Evolutionary conservation across 2,113 vertebrate genomes (phyloP).

Genomic region (Notothenia coriiceps): DNA sequence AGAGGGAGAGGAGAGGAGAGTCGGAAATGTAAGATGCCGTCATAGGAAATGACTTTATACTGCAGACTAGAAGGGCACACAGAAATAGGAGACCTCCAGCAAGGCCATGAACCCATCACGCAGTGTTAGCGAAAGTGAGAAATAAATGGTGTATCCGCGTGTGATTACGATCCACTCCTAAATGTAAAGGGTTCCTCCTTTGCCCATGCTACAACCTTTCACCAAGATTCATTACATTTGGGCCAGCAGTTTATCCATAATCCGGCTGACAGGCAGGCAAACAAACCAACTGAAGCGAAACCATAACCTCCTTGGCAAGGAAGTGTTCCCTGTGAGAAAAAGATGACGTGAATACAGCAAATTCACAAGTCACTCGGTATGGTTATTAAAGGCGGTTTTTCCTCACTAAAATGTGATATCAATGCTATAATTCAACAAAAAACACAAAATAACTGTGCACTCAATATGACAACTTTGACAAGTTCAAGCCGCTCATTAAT

Average conservation of each 20-base stretch:
- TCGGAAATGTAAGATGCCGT: neutral
- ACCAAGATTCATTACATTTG: too few species aligned
- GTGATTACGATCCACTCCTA: too few species aligned
- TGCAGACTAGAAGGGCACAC: neutral
- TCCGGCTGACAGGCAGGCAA: too few species aligned
- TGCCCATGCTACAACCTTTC: too few species aligned
- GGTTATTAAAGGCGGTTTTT: neutral
- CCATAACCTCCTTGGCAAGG: too few species aligned
- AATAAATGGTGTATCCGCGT: too few species aligned
- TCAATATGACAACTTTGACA: constrained; percentile 4
- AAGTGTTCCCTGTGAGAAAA: neutral
- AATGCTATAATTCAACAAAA: neutral
- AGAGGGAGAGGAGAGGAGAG: neutral
- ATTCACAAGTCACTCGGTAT: neutral
- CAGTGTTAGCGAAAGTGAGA: too few species aligned
- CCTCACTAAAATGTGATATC: constrained; percentile 2
- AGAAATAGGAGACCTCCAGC: too few species aligned
- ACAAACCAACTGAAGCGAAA: too few species aligned
- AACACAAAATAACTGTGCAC: neutral
- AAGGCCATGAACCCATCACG: too few species aligned
- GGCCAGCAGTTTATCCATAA: too few species aligned
- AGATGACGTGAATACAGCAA: neutral
- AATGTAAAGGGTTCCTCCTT: too few species aligned
- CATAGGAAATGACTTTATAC: constrained; percentile 1
- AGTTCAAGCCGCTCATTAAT: constrained; percentile 8